Evolutionary conservation across 2,113 vertebrate genomes (phyloP), one percentile per base, ranked within the genome.

Genomic region (Esox niger): DNA sequence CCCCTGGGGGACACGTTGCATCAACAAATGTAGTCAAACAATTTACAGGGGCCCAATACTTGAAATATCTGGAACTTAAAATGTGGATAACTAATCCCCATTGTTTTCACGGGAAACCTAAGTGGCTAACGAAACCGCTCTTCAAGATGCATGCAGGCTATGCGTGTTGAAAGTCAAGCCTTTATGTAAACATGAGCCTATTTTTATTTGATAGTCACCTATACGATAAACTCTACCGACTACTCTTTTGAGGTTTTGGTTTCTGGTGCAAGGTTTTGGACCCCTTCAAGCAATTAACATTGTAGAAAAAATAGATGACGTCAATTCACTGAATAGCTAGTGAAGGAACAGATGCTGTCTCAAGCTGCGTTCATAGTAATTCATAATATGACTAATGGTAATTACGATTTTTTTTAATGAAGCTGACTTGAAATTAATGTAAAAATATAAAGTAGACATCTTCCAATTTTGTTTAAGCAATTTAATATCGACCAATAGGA

Each of bases 51-150:
- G n/a, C n/a, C 47, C 17, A 52, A 52, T 23, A 52, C 47, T 52
- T 77, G 58, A 66, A 79, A 83, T 77, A 57, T 54, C 49, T 52
- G 47, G n/a, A 32, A 65, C 68, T 27, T 69, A 75, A 62, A 7
- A 29, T 30, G 15, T 59, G 20, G 29, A 7, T 8, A 32, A 8
- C 35, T 43, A 52, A n/a, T n/a, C n/a, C n/a, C 17, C 17, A n/a
- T 52, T 52, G n/a, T n/a, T 52, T 52, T 52, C 1, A 6, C 47
- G n/a, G 8, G 47, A 52, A 52, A 21, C n/a, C n/a, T 15, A 29
- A 15, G 20, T 68, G 38, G 35, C 27, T 4, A 66, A 68, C 35
- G n/a, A 35, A 43, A 54, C 35, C 54, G 49, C 49, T 58, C 55
- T 52, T 10, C 17, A 54, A 8, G 11, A 4, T 43, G 38, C 38